Evolutionary conservation across 2,113 vertebrate species (phyloP).

Genomic region (Cepphus grylle): DNA sequence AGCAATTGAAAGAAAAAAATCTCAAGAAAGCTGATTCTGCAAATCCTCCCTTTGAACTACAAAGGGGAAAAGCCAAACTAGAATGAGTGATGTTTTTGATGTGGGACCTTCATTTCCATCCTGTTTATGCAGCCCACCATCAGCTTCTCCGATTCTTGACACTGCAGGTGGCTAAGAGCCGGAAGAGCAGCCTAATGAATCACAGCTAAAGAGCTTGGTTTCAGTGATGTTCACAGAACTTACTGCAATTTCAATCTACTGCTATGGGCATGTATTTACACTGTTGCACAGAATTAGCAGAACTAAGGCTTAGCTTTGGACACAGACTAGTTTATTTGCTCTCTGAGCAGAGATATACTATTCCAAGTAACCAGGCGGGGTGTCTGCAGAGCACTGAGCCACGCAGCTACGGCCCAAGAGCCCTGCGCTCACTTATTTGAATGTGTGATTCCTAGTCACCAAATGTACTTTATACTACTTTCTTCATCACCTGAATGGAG

Average conservation of each 20-base stretch:
- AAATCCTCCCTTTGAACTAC: not conserved
- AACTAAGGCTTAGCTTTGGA: not conserved
- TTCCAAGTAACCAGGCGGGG: not conserved
- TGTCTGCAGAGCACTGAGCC: not conserved
- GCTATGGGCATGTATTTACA: not conserved
- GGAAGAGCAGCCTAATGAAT: not conserved
- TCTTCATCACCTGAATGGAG: not conserved
- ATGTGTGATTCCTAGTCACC: no score
- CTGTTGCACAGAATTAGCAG: not conserved
- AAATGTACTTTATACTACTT: not conserved
- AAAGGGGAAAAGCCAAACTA: not conserved
- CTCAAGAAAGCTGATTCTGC: not conserved
- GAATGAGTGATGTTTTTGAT: not conserved
- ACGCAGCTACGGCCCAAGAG: accelerated
- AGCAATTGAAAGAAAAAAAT: not conserved
- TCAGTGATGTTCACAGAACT: not conserved
- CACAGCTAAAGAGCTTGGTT: not conserved
- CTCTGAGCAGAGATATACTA: not conserved
- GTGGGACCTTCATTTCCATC: not conserved
- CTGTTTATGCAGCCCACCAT: not conserved
- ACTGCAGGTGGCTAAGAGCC: not conserved
- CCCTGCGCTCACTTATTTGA: not conserved
- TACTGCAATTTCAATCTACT: not conserved
- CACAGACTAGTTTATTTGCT: not conserved
- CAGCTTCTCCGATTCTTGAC: not conserved